A percentile compares a stretch with the other conserved stretches of the same genome.
Evolutionary conservation across 2,797 vertebrate genomes (phyloP).

Genomic region (Erethizon dorsatum): DNA sequence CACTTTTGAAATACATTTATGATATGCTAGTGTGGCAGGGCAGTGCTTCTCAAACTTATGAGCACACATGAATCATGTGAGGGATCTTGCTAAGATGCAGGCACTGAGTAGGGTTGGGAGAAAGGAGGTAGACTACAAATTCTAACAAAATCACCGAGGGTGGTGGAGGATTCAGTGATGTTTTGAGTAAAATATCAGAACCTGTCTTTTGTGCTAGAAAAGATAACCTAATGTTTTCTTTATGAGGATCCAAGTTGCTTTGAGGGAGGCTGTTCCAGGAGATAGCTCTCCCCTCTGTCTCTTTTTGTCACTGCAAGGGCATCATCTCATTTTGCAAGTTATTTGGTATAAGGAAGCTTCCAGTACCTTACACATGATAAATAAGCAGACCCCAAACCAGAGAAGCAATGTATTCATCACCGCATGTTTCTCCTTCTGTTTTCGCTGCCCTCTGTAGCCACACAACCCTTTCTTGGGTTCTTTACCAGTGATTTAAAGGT

Average conservation of each 20-base stretch:
- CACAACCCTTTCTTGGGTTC: not conserved
- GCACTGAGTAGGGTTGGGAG: not conserved
- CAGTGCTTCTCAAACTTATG: not conserved
- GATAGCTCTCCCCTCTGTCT: not conserved
- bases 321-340: not conserved
- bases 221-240: not conserved
- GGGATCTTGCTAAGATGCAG: not conserved
- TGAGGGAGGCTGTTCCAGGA: not conserved
- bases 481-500: not conserved
- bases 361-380: not conserved
- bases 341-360: not conserved
- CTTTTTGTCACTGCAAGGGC: not conserved
- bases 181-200: not conserved
- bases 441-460: not conserved
- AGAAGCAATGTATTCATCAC: not conserved
- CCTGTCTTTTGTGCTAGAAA: not conserved
- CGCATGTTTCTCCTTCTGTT: not conserved
- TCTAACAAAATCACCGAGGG: not conserved
- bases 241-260: not conserved
- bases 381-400: not conserved
- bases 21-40: no score
- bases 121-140: not conserved
- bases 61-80: not conserved
- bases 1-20: not conserved
- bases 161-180: not conserved